These are phyloP conservation scores for Gymnocephalus cernua DNA, from an alignment of 2,113 vertebrate genomes.

Conservation along the genomic window DNA sequence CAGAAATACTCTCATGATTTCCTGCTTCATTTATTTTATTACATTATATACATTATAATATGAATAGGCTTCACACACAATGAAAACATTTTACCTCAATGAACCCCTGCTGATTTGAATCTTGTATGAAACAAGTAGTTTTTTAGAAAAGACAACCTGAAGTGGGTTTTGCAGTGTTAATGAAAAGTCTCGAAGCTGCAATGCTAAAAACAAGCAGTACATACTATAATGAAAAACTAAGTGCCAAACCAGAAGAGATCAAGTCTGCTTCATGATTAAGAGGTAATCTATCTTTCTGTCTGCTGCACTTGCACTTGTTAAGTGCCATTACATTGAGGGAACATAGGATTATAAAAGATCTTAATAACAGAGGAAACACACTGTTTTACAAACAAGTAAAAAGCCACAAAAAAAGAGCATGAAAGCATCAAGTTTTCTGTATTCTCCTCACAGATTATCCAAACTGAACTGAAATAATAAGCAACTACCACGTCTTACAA, in stretches of 20 bases:
- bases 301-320: neutral
- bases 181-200: neutral
- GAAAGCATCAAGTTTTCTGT: neutral
- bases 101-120: neutral
- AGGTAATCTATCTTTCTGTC: neutral
- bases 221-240: slow-evolving; percentile 1
- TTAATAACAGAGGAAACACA: neutral
- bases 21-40: slow-evolving; percentile 40
- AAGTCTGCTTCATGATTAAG: slow-evolving; percentile 6
- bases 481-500: neutral
- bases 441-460: neutral
- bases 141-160: neutral
- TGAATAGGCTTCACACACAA: neutral
- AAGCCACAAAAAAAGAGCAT: neutral
- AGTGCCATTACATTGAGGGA: neutral
- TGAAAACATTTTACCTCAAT: neutral
- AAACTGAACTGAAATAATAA: slow-evolving; percentile 9
- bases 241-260: neutral
- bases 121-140: slow-evolving; percentile 6
- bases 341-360: neutral
- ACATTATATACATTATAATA: slow-evolving; percentile 67
- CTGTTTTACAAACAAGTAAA: slow-evolving; percentile 7
- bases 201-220: neutral
- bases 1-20: neutral
- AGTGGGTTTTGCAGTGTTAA: neutral